These are phyloP conservation scores for Mystacornis crossleyi DNA, from an alignment of 2,113 vertebrate species.

Conservation along the genomic window DNA sequence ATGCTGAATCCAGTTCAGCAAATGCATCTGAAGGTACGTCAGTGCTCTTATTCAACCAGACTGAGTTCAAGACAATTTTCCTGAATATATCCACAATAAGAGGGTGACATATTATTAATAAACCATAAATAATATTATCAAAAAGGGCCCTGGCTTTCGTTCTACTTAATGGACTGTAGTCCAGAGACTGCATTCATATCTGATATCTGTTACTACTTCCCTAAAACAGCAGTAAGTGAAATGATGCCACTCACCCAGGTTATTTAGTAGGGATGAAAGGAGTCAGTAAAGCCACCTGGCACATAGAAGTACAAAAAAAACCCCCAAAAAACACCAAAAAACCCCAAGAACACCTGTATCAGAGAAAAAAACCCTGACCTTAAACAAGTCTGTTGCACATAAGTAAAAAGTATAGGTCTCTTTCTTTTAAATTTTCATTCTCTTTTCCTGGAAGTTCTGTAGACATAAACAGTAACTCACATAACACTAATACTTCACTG, in stretches of 20 bases:
- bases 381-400: neutral
- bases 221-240: neutral
- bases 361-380: neutral
- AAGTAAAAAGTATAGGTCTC: neutral
- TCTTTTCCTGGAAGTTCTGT: neutral
- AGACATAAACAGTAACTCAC: neutral
- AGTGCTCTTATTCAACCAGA: neutral
- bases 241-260: neutral
- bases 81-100: neutral
- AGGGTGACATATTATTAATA: neutral
- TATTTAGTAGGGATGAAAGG: neutral
- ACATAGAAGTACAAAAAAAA: rapidly evolving
- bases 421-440: neutral
- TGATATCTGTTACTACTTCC: neutral
- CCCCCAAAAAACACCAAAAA: neutral
- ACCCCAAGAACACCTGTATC: rapidly evolving
- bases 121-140: neutral
- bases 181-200: neutral
- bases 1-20: neutral
- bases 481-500: neutral
- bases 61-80: neutral
- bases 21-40: neutral
- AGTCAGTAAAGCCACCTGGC: neutral
- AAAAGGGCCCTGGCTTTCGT: neutral
- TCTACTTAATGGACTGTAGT: neutral